Base-by-base conservation (phyloP, 2,888 invertebrate genomes). In the Plusia festucae region DNA sequence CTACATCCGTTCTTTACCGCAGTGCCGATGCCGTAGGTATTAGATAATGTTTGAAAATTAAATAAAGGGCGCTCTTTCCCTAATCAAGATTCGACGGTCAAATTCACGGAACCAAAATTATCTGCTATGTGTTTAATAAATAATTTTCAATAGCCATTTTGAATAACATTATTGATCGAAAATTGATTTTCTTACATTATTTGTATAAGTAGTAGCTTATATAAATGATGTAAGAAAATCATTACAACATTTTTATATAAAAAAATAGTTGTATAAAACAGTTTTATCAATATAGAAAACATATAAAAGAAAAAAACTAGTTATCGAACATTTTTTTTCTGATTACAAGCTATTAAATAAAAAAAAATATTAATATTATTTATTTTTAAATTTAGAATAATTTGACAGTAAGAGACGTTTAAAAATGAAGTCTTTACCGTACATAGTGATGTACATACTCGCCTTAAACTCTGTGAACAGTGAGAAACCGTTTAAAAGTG, bases 401-500 rank as follows among this genome's bases (percentile, higher is more conserved):
- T 15, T 40, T 40, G 7, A 15, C 6, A 40, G 30, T 30, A 30
- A 30, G n/a, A 30, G 9, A 9, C 30, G n/a, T n/a, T n/a, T n/a
- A 0, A 69, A 66, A 71, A 90, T 88, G 86, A 73, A 70, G 62
- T 53, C 53, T 8, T 46, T 77, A 5, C 53, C 68, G 0, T 71
- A 68, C 7, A 20, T 82, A 52, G 40, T 85, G 15, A 58, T 82
- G 24, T 60, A 85, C 9, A 56, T 85, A 34, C 63, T 76, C 1
- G 53, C 81, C 13, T 73, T 82, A 60, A 80, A 73, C 18, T 53
- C 65, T 18, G 85, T 85, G 60, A 78, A 82, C 68, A 83, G 94
- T 89, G 89, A 92, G 52, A 93, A 90, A 60, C 85, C 95, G 53
- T 97, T 97, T 84, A 96, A 95, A 88, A 97, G 97, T 91, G 95